Evolutionary conservation across 2,888 invertebrate genomes (phyloP), one percentile per base, ranked within the genome.

Genomic region (Tryphoninae sp.): DNA sequence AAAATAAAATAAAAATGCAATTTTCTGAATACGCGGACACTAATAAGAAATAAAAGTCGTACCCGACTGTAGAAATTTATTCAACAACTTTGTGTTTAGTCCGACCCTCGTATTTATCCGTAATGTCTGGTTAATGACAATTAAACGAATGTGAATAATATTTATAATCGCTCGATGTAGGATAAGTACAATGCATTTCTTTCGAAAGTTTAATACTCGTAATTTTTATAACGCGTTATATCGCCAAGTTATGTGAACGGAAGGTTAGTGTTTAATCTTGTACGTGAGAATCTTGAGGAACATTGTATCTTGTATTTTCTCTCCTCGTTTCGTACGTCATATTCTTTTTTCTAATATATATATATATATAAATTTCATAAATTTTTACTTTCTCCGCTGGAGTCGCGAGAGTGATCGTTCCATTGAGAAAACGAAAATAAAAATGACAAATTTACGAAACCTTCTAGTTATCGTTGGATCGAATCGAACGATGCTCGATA

Each of bases 141-240:
- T 77, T 82, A 72, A 80, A 84, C 73, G 81, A 84, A 80, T 83
- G 80, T 80, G 75, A 81, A 83, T 81, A 81, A 83, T 83, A 82
- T 82, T 82, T 78, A 82, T 84, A 78, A 84, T 80, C 75, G 73
- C 82, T 82, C 83, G 82, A 82, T 75, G 75, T 86, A 84, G 85
- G 78, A 84, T 82, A 81, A 85, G 85, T 81, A 81, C 80, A 83
- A 81, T 86, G 86, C 87, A 87, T 87, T 89, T 88, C 79, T 77
- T 88, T 87, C 83, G 82, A 86, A 86, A 74, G 80, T 86, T 82
- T 86, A 89, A 89, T 88, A 89, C 88, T 89, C 87, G 84, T 84
- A 79, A 83, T 82, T 83, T 86, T 86, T 85, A 84, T 84, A 84
- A 82, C 81, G 78, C 84, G 84, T 78, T 83, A 64, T 78, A 84